phyloP scores from a whole-genome alignment of 2,797 vertebrate genomes.

The Poeciliopsis presidionis region DNA sequence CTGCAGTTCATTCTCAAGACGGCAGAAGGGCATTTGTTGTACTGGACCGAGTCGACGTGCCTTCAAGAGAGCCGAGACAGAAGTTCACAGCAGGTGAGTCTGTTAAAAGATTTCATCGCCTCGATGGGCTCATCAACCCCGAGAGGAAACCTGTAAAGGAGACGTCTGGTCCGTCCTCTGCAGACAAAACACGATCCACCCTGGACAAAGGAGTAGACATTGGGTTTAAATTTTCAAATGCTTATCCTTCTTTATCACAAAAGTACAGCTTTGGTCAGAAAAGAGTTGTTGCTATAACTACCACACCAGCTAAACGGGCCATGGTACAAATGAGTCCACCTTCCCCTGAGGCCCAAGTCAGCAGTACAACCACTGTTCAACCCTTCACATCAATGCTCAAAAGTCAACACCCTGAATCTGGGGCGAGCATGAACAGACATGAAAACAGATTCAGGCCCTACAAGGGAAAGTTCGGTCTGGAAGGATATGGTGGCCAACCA shows the following conservation, averaged over 20 bases:
- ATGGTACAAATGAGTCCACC: background rate
- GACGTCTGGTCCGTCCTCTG: background rate
- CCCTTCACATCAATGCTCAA: background rate
- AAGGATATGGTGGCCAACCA: constrained; percentile 34
- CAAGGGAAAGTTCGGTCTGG: constrained; percentile 19
- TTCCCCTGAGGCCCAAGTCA: constrained; percentile 7
- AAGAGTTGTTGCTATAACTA: background rate
- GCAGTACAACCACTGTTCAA: background rate
- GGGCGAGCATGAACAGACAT: background rate
- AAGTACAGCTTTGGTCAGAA: constrained; percentile 62
- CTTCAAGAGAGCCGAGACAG: background rate
- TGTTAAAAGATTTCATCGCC: constrained; percentile 3
- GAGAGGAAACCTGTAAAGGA: background rate
- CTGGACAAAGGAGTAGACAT: constrained; percentile 9
- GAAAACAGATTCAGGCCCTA: background rate
- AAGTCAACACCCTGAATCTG: background rate
- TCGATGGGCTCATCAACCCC: constrained; percentile 28
- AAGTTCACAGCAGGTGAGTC: constrained; percentile 15
- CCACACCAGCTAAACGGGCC: background rate
- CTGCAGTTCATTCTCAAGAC: background rate
- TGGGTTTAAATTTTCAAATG: constrained; percentile 7
- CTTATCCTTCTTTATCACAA: background rate
- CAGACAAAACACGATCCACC: background rate
- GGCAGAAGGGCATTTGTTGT: background rate
- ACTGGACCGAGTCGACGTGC: background rate